phyloP scores from a whole-genome alignment of 2,888 invertebrate species.

The Nephrotoma flavescens region DNA sequence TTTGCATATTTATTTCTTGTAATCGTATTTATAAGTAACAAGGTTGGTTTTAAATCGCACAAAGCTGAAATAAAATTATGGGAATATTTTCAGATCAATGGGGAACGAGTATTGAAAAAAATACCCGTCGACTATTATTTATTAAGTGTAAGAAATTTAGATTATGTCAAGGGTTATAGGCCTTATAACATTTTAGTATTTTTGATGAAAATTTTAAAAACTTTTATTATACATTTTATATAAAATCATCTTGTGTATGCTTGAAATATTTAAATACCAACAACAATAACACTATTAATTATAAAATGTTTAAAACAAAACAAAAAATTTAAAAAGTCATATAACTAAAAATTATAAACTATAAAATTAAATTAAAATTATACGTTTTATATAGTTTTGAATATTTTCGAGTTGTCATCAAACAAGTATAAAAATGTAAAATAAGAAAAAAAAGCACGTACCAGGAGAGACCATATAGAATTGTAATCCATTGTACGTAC shows the following conservation, averaged over 20 bases:
- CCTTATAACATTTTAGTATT: too few species aligned
- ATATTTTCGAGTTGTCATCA: neutral
- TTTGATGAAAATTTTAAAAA: too few species aligned
- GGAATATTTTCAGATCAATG: neutral
- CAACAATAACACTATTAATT: neutral
- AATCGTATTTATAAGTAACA: neutral
- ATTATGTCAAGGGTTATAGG: neutral
- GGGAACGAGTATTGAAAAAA: neutral
- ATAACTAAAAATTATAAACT: neutral
- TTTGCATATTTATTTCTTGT: neutral
- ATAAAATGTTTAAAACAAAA: neutral
- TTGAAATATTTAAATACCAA: neutral
- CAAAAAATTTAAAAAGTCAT: neutral
- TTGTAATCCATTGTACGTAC: neutral
- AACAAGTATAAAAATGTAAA: neutral
- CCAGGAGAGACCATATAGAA: neutral
- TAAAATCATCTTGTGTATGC: neutral
- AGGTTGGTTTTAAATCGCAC: neutral
- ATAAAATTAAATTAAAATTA: neutral
- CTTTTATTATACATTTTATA: too few species aligned
- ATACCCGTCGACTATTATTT: neutral
- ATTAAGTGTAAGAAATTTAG: neutral
- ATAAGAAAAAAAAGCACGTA: neutral
- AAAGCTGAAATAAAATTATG: neutral
- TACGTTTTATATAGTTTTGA: neutral